Conservation (phyloP, 2,113 vertebrate species). For the Vanacampus margaritifer region DNA sequence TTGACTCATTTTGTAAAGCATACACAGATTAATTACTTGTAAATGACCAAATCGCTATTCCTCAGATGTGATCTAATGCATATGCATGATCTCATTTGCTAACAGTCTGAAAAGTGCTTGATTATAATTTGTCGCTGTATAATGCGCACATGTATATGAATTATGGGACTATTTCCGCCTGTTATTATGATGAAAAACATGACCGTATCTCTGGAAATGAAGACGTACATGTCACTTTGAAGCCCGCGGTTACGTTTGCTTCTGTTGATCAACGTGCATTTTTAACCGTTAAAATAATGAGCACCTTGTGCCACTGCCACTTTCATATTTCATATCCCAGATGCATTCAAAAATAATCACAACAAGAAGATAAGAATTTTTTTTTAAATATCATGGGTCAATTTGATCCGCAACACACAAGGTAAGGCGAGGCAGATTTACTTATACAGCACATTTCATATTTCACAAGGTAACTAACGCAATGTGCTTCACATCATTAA, state of each 20-base stretch:
- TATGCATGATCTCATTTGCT: slow-evolving; percentile 59
- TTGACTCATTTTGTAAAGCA: slow-evolving; percentile 45
- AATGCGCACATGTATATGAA: slow-evolving; percentile 32
- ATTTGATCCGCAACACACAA: neutral
- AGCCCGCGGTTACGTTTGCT: neutral
- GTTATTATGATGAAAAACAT: slow-evolving; percentile 10
- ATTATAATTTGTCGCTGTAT: slow-evolving; percentile 36
- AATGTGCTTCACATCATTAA: too few relatives aligned
- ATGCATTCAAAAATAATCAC: too few relatives aligned
- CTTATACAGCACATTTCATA: too few relatives aligned
- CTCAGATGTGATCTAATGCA: slow-evolving; percentile 36
- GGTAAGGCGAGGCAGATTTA: too few relatives aligned
- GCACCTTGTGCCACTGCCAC: too few relatives aligned
- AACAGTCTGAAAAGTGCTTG: slow-evolving; percentile 41
- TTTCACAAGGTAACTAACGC: too few relatives aligned
- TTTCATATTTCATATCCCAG: too few relatives aligned
- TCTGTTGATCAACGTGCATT: neutral
- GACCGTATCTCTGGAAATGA: slow-evolving; percentile 26
- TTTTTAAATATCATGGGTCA: too few relatives aligned
- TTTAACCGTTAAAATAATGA: neutral
- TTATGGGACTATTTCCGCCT: neutral
- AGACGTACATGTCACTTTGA: neutral
- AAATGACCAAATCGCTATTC: slow-evolving; percentile 32
- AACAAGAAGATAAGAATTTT: too few relatives aligned
- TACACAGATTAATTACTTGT: slow-evolving; percentile 46